Evolutionary conservation across 2,888 invertebrate species (phyloP), one percentile per base, ranked within the genome.

Genomic region (Zaprionus lineosus): DNA sequence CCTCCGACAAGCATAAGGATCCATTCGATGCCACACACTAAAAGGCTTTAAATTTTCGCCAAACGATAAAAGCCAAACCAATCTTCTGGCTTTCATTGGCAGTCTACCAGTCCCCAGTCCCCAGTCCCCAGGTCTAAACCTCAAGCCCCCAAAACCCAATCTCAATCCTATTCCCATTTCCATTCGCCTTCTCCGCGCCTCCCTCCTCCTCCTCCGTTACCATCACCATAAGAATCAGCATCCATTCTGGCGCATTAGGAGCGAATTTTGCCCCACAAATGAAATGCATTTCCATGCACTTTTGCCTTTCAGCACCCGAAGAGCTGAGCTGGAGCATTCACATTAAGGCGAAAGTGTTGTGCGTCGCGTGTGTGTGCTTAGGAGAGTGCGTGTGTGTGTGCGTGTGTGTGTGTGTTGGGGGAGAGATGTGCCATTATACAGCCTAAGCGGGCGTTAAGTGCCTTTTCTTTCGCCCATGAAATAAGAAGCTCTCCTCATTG

Each of bases 251-350:
- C 55, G 75, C 85, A 78, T 78, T 78, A 78, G 83, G 33, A 58
- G 68, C 56, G 64, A 69, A 44, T 46, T 70, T 43, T 31, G 47
- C 39, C 51, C 39, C 73, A 51, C 74, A 81, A 77, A 73, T 77
- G 62, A 77, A 81, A 69, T 61, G 84, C 84, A 69, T 75, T 82
- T 82, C 64, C 60, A 66, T 79, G 84, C 75, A 78, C 60, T 85
- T 85, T 85, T 62, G 59, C 40, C 56, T 43, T 44, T 56, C 11
- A 12, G 48, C 12, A 53, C 51, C 50, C 75, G 51, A 60, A 55
- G 57, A 50, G 53, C 50, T 52, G 55, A 36, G 36, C 48, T 21
- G 4, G 7, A 21, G 18, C 61, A 46, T 59, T 51, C 61, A 41
- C 83, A 82, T 82, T 82, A 60, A 58, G 60, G 66, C 55, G 51